Evolutionary conservation across 2,888 invertebrate species (phyloP).

Genomic region (Lamellibrachia columna): DNA sequence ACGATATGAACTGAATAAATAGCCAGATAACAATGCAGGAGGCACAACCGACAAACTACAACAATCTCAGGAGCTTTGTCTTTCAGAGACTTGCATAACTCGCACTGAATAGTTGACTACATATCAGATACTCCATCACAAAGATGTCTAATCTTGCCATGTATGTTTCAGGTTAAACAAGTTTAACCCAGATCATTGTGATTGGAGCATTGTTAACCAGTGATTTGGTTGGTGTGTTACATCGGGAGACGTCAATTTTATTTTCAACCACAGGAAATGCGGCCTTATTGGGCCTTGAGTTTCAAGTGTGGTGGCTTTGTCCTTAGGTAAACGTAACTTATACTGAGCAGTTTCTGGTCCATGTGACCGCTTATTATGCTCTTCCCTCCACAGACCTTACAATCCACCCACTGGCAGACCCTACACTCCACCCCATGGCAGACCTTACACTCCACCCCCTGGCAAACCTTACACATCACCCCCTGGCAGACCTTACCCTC

Average conservation of each 20-base stretch:
- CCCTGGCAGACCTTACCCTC: too few relatives aligned
- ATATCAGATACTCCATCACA: not conserved
- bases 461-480: too few relatives aligned
- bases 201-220: not conserved
- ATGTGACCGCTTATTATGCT: too few relatives aligned
- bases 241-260: not conserved
- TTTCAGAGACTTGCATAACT: not conserved
- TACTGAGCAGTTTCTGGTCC: too few relatives aligned
- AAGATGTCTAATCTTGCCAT: not conserved
- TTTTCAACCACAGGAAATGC: not conserved
- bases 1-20: not conserved
- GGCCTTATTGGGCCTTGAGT: not conserved
- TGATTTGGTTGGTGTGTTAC: not conserved
- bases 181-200: not conserved
- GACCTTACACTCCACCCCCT: too few relatives aligned
- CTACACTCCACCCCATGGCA: too few relatives aligned
- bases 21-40: not conserved
- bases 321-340: not conserved
- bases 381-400: too few relatives aligned
- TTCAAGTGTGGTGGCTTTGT: not conserved
- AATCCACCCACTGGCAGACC: too few relatives aligned
- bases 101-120: not conserved
- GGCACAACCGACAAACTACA: not conserved
- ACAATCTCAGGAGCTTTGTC: not conserved
- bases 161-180: not conserved